phyloP scores from a whole-genome alignment of 2,888 invertebrate species.

The Nematopogon swammerdamellus region DNA sequence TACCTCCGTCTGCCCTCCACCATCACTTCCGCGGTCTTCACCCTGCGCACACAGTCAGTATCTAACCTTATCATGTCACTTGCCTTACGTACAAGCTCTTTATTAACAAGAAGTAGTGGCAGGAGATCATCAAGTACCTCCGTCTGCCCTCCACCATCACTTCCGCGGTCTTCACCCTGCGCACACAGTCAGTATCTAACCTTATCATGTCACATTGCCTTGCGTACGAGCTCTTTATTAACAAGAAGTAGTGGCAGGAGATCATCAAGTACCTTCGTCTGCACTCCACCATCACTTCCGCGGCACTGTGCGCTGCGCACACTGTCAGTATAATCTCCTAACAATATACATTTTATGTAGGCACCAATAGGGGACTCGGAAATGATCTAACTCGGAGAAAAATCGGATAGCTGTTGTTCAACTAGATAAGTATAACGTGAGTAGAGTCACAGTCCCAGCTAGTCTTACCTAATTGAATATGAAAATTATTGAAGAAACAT shows the following conservation, averaged over 20 bases:
- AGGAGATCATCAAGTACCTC: slow-evolving; percentile 99
- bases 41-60: slow-evolving; percentile 92
- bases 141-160: slow-evolving; percentile 98
- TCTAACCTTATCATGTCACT: background rate
- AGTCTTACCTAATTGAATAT: too few relatives aligned
- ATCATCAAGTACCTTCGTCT: slow-evolving; percentile 99
- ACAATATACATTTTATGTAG: too few relatives aligned
- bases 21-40: slow-evolving; percentile 99
- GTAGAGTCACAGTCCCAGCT: too few relatives aligned
- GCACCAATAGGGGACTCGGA: too few relatives aligned
- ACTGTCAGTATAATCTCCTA: slow-evolving; percentile 92
- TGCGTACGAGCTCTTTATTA: slow-evolving; percentile 75
- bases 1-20: slow-evolving; percentile 97
- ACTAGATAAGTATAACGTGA: too few relatives aligned
- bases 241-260: slow-evolving; percentile 99
- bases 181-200: slow-evolving; percentile 89
- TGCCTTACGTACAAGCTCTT: slow-evolving; percentile 35
- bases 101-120: slow-evolving; percentile 99
- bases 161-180: slow-evolving; percentile 96
- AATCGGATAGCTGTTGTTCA: too few relatives aligned
- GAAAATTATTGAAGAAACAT: too few relatives aligned
- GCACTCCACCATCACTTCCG: slow-evolving; percentile 98
- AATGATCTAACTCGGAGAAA: too few relatives aligned
- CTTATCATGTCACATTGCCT: too few relatives aligned
- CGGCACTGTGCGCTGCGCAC: slow-evolving; percentile 98